These are phyloP conservation scores for Eubasilissa regina DNA, from an alignment of 1,140 invertebrate species.

Conservation along the genomic window DNA sequence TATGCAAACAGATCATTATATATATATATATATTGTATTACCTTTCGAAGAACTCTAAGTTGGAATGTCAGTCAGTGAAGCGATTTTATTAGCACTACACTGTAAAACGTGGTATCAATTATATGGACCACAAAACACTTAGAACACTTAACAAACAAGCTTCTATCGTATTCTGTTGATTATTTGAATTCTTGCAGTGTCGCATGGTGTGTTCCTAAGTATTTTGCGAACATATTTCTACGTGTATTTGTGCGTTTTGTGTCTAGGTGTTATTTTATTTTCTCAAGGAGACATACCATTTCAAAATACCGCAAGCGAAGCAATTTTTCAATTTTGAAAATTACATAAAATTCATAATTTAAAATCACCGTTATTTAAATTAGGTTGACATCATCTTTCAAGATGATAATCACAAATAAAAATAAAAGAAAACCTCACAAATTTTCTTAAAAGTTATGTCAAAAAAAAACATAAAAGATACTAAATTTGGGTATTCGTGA, in stretches of 20 bases:
- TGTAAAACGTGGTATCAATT: slow-evolving; percentile 1
- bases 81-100: slow-evolving; percentile 17
- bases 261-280: slow-evolving; percentile 25
- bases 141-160: neutral
- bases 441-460: no score
- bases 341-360: no score
- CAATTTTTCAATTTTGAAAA: neutral
- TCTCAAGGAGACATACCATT: slow-evolving; percentile 38
- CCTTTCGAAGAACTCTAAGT: slow-evolving; percentile 25
- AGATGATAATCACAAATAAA: no score
- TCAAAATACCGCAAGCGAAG: neutral
- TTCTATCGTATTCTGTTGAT: neutral
- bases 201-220: neutral
- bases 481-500: no score
- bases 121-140: slow-evolving; percentile 18
- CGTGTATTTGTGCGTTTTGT: slow-evolving; percentile 37
- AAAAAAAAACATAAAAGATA: no score
- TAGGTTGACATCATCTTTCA: neutral
- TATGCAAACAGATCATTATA: neutral
- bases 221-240: slow-evolving; percentile 26
- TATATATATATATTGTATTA: slow-evolving; percentile 12
- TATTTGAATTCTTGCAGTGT: neutral
- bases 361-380: no score
- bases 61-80: slow-evolving; percentile 4
- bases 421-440: no score